Base-by-base conservation (phyloP, 2,888 invertebrate species). In the Hyalella azteca region DNA sequence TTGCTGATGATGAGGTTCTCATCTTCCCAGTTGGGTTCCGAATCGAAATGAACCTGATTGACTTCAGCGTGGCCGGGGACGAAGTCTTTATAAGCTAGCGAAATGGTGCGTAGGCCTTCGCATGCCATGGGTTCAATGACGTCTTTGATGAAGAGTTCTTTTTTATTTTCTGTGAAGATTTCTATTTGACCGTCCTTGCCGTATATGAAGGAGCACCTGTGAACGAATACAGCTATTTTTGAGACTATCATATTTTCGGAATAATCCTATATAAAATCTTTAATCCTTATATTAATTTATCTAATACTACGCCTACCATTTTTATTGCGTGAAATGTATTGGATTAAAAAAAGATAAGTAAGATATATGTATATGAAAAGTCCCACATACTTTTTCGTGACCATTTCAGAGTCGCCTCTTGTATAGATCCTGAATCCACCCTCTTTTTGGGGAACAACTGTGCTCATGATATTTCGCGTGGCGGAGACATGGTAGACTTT, bases 401-500 rank as follows among this genome's bases (percentile, higher is more conserved):
- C 95, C 88, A 99, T 98, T 91, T 99, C 99, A 83, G 98, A 97
- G 87, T 98, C 98, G 87, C 98, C 98, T 90, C 99, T 98, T 84
- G 96, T 95, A 89, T 94, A 98, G 78, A 99, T 92, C 86, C 98
- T 91, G 90, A 91, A 98, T 79, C 97, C 97, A 85, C 93, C 93
- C 85, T 93, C 94, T 86, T 93, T 92, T 87, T 93, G 91, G 41
- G 94, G 94, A 85, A 99, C 92, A 79, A 99, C 95, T 41, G 99
- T 98, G 86, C 96, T 96, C 99, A 99, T 99, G 87, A 96, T 97
- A 90, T 99, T 99, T 86, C 99, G 93, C 85, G 96, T 96, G 50
- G 98, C 98, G 91, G 99, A 99, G 91, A 99, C 99, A n/a, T 99
- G 99, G 90, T 95, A 97, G 26, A 96, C 96, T 85, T 94, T 91